A percentile compares a stretch with the other conserved stretches of the same genome.
Conservation (phyloP, 2,113 vertebrate genomes). For the Garra rufa region DNA sequence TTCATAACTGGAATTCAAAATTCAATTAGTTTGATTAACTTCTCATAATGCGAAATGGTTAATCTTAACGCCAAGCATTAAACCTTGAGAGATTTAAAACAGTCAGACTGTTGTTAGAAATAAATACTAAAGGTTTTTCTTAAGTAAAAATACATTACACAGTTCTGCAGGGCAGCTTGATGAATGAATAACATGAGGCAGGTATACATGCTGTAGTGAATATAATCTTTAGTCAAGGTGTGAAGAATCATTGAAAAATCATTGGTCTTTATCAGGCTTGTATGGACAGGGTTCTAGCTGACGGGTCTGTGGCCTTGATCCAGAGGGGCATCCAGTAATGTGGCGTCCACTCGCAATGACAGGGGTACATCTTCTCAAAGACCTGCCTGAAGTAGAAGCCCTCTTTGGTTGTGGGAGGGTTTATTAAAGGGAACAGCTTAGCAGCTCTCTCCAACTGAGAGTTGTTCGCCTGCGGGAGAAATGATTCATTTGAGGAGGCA, state of each 20-base stretch:
- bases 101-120: neutral
- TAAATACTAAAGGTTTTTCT: neutral
- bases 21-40: neutral
- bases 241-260: too few species aligned
- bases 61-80: neutral
- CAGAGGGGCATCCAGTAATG: conserved; percentile 96
- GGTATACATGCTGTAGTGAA: too few species aligned
- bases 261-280: conserved; percentile 68
- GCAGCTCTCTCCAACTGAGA: conserved; percentile 79
- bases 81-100: neutral
- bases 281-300: conserved; percentile 87
- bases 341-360: conserved; percentile 79
- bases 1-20: neutral
- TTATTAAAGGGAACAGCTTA: conserved; percentile 82
- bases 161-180: too few species aligned
- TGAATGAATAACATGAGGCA: too few species aligned
- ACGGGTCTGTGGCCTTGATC: conserved; percentile 87
- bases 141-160: too few species aligned
- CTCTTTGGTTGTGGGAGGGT: conserved; percentile 87
- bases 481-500: neutral
- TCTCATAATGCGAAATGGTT: neutral
- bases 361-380: conserved; percentile 86
- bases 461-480: conserved; percentile 81
- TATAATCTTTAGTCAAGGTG: too few species aligned
- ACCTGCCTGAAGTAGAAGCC: conserved; percentile 86